phyloP scores from a whole-genome alignment of 1,140 invertebrate species.

The Acromyrmex charruanus region DNA sequence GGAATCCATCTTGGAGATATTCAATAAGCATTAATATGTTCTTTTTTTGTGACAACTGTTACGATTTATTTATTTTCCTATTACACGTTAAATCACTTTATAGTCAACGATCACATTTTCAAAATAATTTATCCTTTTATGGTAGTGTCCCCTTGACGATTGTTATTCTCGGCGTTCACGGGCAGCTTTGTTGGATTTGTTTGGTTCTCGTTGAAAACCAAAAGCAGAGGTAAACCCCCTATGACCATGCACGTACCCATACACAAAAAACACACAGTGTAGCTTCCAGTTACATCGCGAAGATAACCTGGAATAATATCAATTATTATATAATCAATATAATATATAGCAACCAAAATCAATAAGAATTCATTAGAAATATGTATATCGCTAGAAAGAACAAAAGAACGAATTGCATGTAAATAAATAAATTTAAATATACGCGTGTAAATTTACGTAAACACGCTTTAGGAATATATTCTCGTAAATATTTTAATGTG shows the following conservation, averaged over 20 bases:
- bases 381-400: background rate
- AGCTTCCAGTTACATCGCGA: slow-evolving; percentile 90
- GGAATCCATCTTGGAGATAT: slow-evolving; percentile 17
- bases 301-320: slow-evolving; percentile 87
- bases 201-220: slow-evolving; percentile 84
- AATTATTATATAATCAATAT: background rate
- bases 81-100: slow-evolving; percentile 72
- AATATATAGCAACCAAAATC: background rate
- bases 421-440: background rate
- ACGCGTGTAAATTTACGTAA: background rate
- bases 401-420: background rate
- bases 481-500: background rate
- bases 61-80: slow-evolving; percentile 76
- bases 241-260: slow-evolving; percentile 92
- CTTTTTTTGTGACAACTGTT: slow-evolving; percentile 70
- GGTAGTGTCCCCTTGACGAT: slow-evolving; percentile 70
- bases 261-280: slow-evolving; percentile 90
- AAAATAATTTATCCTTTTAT: slow-evolving; percentile 77
- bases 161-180: slow-evolving; percentile 72
- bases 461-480: background rate
- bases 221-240: slow-evolving; percentile 89
- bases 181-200: slow-evolving; percentile 81
- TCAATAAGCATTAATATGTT: background rate
- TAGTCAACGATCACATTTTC: slow-evolving; percentile 73
- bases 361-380: slow-evolving; percentile 16